Evolutionary conservation across 2,113 vertebrate species (phyloP).

Genomic region (Alces alces): DNA sequence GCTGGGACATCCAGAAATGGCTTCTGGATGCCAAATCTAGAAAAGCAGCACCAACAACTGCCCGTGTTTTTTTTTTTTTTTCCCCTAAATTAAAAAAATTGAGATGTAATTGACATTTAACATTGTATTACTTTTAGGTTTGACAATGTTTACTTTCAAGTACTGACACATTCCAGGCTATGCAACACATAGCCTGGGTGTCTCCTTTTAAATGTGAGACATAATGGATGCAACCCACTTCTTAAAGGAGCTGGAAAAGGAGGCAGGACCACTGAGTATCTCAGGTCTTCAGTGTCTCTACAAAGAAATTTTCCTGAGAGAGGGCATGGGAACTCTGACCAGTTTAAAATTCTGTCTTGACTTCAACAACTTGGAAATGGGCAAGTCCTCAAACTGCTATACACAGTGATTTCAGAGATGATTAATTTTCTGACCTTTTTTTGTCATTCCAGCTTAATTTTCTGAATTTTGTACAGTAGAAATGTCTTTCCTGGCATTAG

Average conservation of each 20-base stretch:
- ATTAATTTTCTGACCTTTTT: neutral
- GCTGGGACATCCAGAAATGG: neutral
- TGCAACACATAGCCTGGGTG: neutral
- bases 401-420: neutral
- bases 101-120: neutral
- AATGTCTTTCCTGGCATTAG: neutral
- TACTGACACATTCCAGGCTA: neutral
- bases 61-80: neutral
- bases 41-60: neutral
- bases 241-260: neutral
- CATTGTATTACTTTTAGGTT: neutral
- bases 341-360: neutral
- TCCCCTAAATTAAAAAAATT: neutral
- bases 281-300: neutral
- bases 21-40: neutral
- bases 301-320: neutral
- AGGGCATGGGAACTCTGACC: neutral
- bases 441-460: neutral
- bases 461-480: neutral
- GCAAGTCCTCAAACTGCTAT: neutral
- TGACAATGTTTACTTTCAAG: neutral
- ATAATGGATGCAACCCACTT: neutral
- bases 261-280: neutral
- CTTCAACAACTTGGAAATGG: neutral
- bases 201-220: neutral